Evolutionary conservation across 1,140 invertebrate genomes (phyloP), one percentile per base, ranked within the genome.

Genomic region (Psix sp.): DNA sequence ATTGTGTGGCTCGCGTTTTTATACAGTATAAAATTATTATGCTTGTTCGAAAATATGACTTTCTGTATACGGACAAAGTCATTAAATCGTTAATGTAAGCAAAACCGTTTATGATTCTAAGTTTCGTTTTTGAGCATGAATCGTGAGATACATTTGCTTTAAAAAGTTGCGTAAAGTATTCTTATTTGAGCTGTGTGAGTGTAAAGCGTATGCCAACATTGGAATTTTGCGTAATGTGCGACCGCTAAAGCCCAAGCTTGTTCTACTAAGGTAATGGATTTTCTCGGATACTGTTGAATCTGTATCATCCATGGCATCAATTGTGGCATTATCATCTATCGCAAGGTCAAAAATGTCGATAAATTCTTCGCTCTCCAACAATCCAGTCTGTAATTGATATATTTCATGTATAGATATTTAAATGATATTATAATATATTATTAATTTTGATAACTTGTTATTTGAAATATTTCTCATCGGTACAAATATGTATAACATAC

Each of bases 181-280:
- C 13, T 72, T 66, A 42, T 73, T 73, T 2, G 18, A 29, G 7
- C 39, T 49, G n/a, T 75, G 51, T 3, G 67, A 29, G 65, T 87
- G 87, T 24, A 91, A 82, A 14, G 92, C 92, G 74, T 92, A 89
- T 7, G 95, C 93, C 49, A 97, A 84, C 80, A 98, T 95, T 4
- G 96, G 96, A 67, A 98, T 88, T 85, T 97, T 97, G 29, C 95
- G 89, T 49, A 98, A 87, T 3, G 92, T 91, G 57, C 96, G 89
- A 6, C 95, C 96, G 87, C 96, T 98, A 5, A 97, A 77, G 7
- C 92, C 92, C 26, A 88, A 79, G 82, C 94, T 94, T 71, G 88
- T 85, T 36, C 87, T 83, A 36, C 86, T 88, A 31, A 90, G 81
- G 72, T 85, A 77, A 15, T 86, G 75, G 11, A 91, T 68, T 74